Percentiles rank a stretch among this genome's conserved stretches.
Evolutionary conservation across 2,888 invertebrate genomes (phyloP).

Genomic region (Toxonevra muliebris): DNA sequence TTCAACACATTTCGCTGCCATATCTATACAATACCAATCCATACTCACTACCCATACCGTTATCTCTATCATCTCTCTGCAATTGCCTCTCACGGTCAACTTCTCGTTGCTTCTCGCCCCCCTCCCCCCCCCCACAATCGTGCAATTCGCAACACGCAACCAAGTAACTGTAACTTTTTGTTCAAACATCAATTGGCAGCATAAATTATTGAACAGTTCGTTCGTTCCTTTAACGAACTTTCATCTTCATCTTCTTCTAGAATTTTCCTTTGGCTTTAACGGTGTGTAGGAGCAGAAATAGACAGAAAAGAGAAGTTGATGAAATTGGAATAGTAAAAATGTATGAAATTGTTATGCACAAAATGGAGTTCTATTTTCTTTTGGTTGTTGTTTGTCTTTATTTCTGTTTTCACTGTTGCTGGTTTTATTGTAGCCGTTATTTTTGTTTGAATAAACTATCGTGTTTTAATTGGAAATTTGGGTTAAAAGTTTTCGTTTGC

Average conservation of each 20-base stretch:
- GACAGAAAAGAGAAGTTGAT: no score
- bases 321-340: no score
- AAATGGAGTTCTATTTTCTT: no score
- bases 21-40: background rate
- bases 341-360: no score
- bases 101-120: constrained; percentile 29
- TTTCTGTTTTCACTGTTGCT: no score
- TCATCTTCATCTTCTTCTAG: constrained; percentile 12
- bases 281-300: no score
- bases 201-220: constrained; percentile 33
- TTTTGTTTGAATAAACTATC: constrained; percentile 20
- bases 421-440: no score
- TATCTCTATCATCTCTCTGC: constrained; percentile 14
- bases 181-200: constrained; percentile 32
- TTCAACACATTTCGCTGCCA: background rate
- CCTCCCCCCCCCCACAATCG: constrained; percentile 5
- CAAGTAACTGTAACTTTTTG: constrained; percentile 24
- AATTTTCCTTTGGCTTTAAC: no score
- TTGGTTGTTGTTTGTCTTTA: no score
- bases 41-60: background rate
- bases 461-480: constrained; percentile 18
- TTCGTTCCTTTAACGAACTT: constrained; percentile 15
- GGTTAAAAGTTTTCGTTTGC: constrained; percentile 5
- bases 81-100: constrained; percentile 24
- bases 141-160: constrained; percentile 15